A percentile compares a stretch with the other conserved stretches of the same genome.
Evolutionary conservation across 2,888 invertebrate genomes (phyloP).

Genomic region (Biston stratarius): DNA sequence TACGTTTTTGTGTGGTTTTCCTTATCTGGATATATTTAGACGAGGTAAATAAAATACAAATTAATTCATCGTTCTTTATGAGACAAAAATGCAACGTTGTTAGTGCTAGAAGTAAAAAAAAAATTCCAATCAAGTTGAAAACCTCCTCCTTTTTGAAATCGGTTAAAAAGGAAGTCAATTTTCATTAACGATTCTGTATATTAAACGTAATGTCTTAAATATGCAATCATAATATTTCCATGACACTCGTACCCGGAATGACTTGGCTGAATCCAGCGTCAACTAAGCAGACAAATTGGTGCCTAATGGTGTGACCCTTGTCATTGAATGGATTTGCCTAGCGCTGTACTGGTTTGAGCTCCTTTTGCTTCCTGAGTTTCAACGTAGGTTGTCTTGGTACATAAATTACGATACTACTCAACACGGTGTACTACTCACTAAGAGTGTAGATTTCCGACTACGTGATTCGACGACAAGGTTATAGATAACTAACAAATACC

Average conservation of each 20-base stretch:
- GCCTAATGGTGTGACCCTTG: constrained; percentile 39
- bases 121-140: too few species aligned
- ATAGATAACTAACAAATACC: too few species aligned
- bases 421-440: not conserved
- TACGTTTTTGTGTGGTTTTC: not conserved
- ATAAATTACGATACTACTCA: not conserved
- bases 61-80: constrained; percentile 2
- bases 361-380: constrained; percentile 33
- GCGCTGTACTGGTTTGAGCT: constrained; percentile 42
- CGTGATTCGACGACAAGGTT: too few species aligned
- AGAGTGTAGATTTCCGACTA: not conserved
- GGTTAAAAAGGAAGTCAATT: constrained; percentile 19
- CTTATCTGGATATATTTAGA: too few species aligned
- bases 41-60: not conserved
- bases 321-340: constrained; percentile 40
- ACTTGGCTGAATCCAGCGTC: constrained; percentile 22
- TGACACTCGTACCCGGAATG: constrained; percentile 27
- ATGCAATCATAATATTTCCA: constrained; percentile 21
- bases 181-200: constrained; percentile 11
- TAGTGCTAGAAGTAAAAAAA: constrained; percentile 20
- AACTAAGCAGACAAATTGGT: constrained; percentile 36
- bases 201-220: constrained; percentile 17
- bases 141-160: too few species aligned
- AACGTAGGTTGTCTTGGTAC: constrained; percentile 3
- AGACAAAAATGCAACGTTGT: constrained; percentile 20